Evolutionary conservation across 2,797 vertebrate genomes (phyloP).

Genomic region (Apogon hyalosoma): DNA sequence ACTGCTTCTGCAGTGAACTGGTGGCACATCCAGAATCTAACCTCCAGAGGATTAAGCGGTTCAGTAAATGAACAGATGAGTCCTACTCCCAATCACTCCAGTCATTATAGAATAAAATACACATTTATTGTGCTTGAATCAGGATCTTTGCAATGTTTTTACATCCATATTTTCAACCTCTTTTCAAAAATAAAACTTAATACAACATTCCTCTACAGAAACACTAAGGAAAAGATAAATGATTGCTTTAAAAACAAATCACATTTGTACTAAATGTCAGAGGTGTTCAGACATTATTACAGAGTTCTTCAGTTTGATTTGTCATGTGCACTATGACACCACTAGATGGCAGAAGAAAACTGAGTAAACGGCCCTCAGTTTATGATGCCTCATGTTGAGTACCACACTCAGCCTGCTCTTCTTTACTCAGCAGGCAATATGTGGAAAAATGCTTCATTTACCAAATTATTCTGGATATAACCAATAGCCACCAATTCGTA

Average conservation of each 20-base stretch:
- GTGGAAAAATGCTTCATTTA: background rate
- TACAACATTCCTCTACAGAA: background rate
- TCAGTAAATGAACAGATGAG: no score
- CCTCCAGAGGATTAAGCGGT: no score
- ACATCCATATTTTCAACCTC: no score
- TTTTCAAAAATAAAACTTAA: no score
- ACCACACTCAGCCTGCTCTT: background rate
- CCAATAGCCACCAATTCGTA: background rate
- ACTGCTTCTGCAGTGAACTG: no score
- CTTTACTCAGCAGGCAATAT: background rate
- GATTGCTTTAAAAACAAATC: background rate
- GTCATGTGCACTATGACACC: constrained; percentile 24
- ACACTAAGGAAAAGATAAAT: background rate
- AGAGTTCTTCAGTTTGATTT: background rate
- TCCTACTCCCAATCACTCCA: no score
- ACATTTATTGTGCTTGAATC: no score
- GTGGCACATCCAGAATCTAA: no score
- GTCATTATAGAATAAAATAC: no score
- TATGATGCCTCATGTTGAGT: background rate
- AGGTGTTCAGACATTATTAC: background rate
- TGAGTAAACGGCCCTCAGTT: constrained; percentile 16
- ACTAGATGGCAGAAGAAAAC: constrained; percentile 72
- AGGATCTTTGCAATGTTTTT: no score
- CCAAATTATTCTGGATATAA: background rate
- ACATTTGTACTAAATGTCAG: background rate